phyloP scores from a whole-genome alignment of 2,797 vertebrate species.

The Dallia pectoralis region DNA sequence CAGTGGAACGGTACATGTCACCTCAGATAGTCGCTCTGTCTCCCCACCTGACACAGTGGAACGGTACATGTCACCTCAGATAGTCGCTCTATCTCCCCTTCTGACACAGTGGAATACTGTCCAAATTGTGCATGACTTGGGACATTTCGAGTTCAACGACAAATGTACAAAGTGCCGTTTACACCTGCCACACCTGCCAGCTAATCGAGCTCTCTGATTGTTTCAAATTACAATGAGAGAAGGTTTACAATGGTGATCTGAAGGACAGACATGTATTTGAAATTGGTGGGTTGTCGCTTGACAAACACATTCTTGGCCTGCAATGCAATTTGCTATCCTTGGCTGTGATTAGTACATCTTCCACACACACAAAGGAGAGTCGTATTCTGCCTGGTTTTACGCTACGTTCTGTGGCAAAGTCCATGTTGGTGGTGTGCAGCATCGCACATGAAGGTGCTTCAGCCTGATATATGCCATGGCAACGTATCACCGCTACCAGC shows the following conservation, averaged over 20 bases:
- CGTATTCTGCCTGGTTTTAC: not conserved
- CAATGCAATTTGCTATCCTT: constrained; percentile 20
- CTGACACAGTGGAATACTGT: no score
- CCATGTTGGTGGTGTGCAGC: constrained; percentile 10
- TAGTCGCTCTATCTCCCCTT: no score
- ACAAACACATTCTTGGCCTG: constrained; percentile 31
- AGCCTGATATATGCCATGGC: constrained; percentile 27
- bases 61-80: constrained; percentile 42
- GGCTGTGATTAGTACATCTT: constrained; percentile 43
- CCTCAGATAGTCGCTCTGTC: constrained; percentile 44
- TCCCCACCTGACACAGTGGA: constrained; percentile 18
- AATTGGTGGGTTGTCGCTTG: constrained; percentile 22
- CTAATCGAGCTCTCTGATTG: constrained; percentile 25
- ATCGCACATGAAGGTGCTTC: constrained; percentile 44
- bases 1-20: constrained; percentile 25
- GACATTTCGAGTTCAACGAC: constrained; percentile 40
- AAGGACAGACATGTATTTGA: not conserved
- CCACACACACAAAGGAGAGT: constrained; percentile 17
- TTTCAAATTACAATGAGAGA: not conserved
- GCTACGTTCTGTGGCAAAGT: constrained; percentile 48
- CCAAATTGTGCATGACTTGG: constrained; percentile 19
- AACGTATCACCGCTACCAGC: constrained; percentile 33
- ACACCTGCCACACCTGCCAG: constrained; percentile 48
- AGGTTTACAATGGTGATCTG: not conserved
- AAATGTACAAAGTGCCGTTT: constrained; percentile 61